Conservation (phyloP, 2,797 vertebrate species). For the Lacerta viridis region DNA sequence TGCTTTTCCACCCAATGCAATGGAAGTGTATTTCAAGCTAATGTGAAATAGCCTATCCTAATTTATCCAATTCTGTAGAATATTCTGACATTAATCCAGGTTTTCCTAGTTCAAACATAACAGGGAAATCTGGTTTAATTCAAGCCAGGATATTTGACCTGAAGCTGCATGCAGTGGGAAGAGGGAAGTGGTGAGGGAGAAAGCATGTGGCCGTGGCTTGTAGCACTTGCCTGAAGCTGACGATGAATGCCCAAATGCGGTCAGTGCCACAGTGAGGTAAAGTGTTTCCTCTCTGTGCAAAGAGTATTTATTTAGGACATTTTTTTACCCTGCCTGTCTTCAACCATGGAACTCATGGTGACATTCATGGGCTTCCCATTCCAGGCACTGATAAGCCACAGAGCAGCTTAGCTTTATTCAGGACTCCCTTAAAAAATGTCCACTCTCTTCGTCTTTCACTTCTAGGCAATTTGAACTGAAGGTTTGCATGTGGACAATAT, state of each 20-base stretch:
- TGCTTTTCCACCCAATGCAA: not conserved
- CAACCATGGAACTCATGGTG: too few relatives aligned
- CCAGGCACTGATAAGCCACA: too few relatives aligned
- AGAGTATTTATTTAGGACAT: too few relatives aligned
- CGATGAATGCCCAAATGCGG: too few relatives aligned
- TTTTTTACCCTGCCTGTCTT: too few relatives aligned
- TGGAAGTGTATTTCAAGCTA: not conserved
- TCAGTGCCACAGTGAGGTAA: too few relatives aligned
- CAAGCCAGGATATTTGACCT: not conserved
- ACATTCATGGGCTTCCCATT: too few relatives aligned
- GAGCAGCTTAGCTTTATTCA: not conserved
- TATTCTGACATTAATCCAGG: not conserved
- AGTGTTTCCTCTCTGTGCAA: too few relatives aligned
- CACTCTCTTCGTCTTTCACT: conserved; percentile 60
- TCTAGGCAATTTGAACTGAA: conserved; percentile 57
- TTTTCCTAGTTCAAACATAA: not conserved
- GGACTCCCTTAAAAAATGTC: conserved; percentile 48
- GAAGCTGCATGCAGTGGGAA: not conserved
- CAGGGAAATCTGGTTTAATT: not conserved
- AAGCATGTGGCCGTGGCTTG: not conserved
- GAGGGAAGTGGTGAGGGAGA: not conserved
- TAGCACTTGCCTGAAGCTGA: too few relatives aligned
- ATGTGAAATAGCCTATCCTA: not conserved
- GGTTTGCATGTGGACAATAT: conserved; percentile 44
- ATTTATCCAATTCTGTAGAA: not conserved